phyloP scores from a whole-genome alignment of 2,797 vertebrate genomes.

The Sebastes nivosus region DNA sequence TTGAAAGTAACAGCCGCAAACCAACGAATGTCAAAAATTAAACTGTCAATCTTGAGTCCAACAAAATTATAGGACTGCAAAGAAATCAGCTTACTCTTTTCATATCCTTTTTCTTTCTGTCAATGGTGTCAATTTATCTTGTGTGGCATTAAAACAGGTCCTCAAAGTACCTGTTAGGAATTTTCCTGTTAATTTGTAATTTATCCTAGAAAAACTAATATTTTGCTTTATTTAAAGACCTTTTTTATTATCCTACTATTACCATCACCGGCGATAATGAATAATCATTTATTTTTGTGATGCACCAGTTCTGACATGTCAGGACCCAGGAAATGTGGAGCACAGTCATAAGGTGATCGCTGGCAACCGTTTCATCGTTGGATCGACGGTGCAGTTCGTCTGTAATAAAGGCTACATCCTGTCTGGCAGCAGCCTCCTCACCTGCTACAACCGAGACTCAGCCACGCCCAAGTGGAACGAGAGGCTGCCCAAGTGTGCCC shows the following conservation, averaged over 20 bases:
- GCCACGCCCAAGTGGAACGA: slow-evolving; percentile 96
- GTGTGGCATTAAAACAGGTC: neutral
- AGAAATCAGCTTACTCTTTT: neutral
- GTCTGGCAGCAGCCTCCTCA: slow-evolving; percentile 86
- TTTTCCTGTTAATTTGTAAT: no score
- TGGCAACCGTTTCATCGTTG: slow-evolving; percentile 88
- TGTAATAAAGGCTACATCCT: slow-evolving; percentile 94
- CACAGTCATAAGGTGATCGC: slow-evolving; percentile 90
- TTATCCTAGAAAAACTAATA: no score
- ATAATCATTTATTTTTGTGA: neutral
- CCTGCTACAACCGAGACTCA: slow-evolving; percentile 90
- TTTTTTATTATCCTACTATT: no score
- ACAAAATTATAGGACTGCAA: neutral
- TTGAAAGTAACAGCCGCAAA: no score
- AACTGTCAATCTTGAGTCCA: neutral
- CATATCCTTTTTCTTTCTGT: neutral
- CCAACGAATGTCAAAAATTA: neutral
- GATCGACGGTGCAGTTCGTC: slow-evolving; percentile 90
- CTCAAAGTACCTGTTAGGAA: neutral
- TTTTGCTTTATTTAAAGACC: no score
- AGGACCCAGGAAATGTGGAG: slow-evolving; percentile 90
- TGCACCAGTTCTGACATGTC: slow-evolving; percentile 88
- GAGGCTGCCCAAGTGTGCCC: slow-evolving; percentile 90
- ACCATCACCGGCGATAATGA: no score
- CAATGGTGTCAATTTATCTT: neutral